A percentile compares a stretch with the other conserved stretches of the same genome.
These are phyloP conservation scores for Tympanoctomys barrerae DNA, from an alignment of 2,797 vertebrate species.

Conservation along the genomic window DNA sequence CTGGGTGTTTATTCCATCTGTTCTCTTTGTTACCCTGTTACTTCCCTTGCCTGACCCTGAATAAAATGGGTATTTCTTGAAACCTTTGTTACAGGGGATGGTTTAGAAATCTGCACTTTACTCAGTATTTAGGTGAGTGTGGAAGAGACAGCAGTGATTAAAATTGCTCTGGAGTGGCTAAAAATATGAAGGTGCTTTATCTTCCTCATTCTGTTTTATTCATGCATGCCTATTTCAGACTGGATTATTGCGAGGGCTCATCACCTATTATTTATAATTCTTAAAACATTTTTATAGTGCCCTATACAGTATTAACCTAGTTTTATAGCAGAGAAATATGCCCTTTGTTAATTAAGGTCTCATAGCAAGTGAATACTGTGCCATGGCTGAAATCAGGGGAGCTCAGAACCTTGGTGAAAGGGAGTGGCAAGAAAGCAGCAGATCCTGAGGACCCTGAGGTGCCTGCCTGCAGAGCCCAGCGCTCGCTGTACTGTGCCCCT, in stretches of 20 bases:
- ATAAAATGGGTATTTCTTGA: slow-evolving; percentile 69
- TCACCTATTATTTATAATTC: slow-evolving; percentile 36
- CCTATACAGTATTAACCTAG: not conserved
- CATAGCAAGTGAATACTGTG: slow-evolving; percentile 11
- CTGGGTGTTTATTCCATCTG: slow-evolving; percentile 81
- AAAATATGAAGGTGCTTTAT: slow-evolving; percentile 29
- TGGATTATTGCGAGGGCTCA: not conserved
- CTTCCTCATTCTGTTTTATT: slow-evolving; percentile 49
- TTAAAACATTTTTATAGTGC: not conserved
- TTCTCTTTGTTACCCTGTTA: slow-evolving; percentile 72
- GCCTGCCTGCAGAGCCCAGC: not conserved
- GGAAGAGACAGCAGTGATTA: slow-evolving; percentile 60
- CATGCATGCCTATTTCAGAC: slow-evolving; percentile 36
- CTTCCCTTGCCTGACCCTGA: slow-evolving; percentile 44
- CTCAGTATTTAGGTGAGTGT: slow-evolving; percentile 43
- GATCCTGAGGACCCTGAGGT: not conserved
- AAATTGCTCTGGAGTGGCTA: slow-evolving; percentile 54
- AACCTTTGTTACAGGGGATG: slow-evolving; percentile 59
- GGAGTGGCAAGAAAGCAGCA: not conserved
- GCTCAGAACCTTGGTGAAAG: slow-evolving; percentile 34
- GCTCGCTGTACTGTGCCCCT: not conserved
- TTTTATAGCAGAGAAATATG: slow-evolving; percentile 49
- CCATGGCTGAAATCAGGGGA: not conserved
- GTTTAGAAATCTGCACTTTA: slow-evolving; percentile 63
- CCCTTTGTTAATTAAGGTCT: slow-evolving; percentile 61